Evolutionary conservation across 53 echinoderm and acorn worm genomes (phyloP), one percentile per base, ranked within the genome.

Genomic region (Holothuria scabra): DNA sequence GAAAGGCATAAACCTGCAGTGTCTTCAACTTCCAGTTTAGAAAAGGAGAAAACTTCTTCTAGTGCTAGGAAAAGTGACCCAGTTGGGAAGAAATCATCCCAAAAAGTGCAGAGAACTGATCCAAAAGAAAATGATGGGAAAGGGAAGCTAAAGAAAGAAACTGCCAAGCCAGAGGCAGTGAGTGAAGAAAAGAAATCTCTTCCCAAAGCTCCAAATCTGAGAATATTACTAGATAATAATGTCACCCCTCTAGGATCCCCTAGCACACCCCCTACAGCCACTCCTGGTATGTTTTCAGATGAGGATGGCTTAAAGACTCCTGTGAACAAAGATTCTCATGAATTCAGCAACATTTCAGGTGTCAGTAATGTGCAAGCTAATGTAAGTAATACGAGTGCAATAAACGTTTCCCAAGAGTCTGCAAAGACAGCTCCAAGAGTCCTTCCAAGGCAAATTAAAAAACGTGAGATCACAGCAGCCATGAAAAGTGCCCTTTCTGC

Each of bases 401-500:
- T 78, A 78, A 58, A 56, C 20, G 34, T 44, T 44, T 72, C 46
- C 28, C 72, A 72, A 72, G 72, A 44, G 12, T 78, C 78, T 12
- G 48, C 78, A 58, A 21, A 21, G 19, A 78, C 78, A 16, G 14
- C 78, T 14, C 48, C 78, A 5, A 56, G 78, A 58, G 78, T 56
- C 28, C 58, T 78, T 55, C 57, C 71, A 19, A 57, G 63, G 21
- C 67, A 79, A 8, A 44, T 65, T 37, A 76, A 26, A 31, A 79
- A 84, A 41, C 66, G 80, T 61, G 82, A 81, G 46, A 61, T 89
- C 0, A 85, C 90, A 26, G 85, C 90, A 46, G 59, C 90, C 31
- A 85, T 81, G 55, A 89, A 64, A 33, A 64, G 85, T 41, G 85
- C 85, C 16, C 76, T 88, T 1, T 63, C 65, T n/a, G 88, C 91